Percentiles rank a stretch among this genome's conserved stretches.
phyloP scores from a whole-genome alignment of 2,113 vertebrate species.

The Pituophis catenifer region DNA sequence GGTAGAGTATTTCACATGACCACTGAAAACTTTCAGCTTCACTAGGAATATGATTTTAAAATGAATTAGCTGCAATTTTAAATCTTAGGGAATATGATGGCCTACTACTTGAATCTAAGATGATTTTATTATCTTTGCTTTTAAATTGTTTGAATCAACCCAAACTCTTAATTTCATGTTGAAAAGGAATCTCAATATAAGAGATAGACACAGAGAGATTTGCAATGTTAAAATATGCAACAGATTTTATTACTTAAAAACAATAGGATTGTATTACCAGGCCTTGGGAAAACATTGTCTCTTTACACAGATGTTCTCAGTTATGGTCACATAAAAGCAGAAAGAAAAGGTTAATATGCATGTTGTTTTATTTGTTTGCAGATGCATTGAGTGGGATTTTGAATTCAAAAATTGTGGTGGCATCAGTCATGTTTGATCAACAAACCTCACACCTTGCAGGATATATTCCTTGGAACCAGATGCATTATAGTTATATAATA shows the following conservation, averaged over 20 bases:
- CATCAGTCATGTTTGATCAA: neutral
- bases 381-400: neutral
- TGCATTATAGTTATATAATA: neutral
- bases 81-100: neutral
- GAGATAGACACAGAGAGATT: neutral
- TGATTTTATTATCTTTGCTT: neutral
- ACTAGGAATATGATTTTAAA: neutral
- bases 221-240: neutral
- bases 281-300: slow-evolving; percentile 13
- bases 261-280: neutral
- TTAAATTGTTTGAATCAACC: neutral
- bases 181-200: neutral
- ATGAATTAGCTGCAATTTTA: neutral
- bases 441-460: neutral
- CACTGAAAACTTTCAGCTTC: neutral
- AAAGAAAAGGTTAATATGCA: slow-evolving; percentile 27
- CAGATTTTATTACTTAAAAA: neutral
- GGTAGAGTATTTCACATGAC: neutral
- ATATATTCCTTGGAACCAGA: neutral
- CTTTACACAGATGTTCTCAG: slow-evolving; percentile 8
- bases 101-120: neutral
- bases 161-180: neutral
- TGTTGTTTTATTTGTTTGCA: slow-evolving; percentile 28
- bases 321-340: neutral
- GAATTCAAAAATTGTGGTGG: neutral